Evolutionary conservation across 2,888 invertebrate genomes (phyloP).

Genomic region (Lacanobia wlatinum): DNA sequence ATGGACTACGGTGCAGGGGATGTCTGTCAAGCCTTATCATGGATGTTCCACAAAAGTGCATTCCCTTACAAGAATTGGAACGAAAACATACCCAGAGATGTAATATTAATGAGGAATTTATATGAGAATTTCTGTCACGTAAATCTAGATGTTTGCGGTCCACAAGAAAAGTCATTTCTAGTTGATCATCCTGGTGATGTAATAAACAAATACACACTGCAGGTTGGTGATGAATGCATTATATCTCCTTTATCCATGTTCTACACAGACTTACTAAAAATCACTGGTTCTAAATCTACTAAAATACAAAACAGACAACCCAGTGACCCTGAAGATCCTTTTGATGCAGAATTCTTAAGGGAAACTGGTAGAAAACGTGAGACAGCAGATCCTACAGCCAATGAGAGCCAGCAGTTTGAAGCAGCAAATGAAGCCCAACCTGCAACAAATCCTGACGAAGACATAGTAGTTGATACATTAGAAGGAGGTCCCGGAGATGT

Average conservation of each 20-base stretch:
- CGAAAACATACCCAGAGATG: constrained; percentile 94
- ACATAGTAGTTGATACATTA: constrained; percentile 93
- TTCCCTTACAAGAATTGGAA: constrained; percentile 97
- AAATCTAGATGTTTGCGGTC: constrained; percentile 96
- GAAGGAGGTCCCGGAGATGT: constrained; percentile 91
- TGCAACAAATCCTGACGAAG: constrained; percentile 91
- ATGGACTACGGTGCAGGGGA: constrained; percentile 98
- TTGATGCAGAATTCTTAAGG: constrained; percentile 97
- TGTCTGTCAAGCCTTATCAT: constrained; percentile 96
- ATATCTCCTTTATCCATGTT: constrained; percentile 97
- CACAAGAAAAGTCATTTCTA: constrained; percentile 95
- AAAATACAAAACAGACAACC: constrained; percentile 94
- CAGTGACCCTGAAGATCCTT: constrained; percentile 97
- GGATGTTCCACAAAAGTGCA: constrained; percentile 96
- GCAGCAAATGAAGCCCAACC: constrained; percentile 88
- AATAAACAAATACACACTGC: constrained; percentile 93
- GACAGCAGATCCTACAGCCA: constrained; percentile 83
- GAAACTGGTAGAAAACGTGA: constrained; percentile 94
- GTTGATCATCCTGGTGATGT: constrained; percentile 93
- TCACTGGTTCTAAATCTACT: constrained; percentile 94
- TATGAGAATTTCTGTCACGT: constrained; percentile 98
- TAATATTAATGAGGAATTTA: constrained; percentile 94
- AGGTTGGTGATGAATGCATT: constrained; percentile 97
- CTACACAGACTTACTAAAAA: constrained; percentile 96
- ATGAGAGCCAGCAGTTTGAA: constrained; percentile 88